Base-by-base conservation (phyloP, 1,140 invertebrate genomes). In the Maconellicoccus hirsutus region DNA sequence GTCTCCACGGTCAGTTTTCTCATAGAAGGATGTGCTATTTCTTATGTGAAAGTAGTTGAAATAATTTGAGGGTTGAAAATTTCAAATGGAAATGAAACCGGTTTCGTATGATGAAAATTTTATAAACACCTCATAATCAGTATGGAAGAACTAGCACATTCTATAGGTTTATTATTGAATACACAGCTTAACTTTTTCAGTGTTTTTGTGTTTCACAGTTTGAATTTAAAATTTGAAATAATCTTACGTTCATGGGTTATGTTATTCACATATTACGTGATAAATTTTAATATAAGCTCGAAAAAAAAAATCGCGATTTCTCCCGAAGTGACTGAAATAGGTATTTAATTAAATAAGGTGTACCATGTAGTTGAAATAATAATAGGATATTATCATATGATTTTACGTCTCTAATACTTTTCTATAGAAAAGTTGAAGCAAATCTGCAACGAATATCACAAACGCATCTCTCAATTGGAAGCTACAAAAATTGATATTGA, bases 401-500 rank as follows among this genome's bases (percentile, higher is more conserved):
- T 19, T 52, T 52, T 8, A 52, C 42, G 16, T 3, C 10, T 19
- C 2, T 19, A 52, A 52, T 52, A 19, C 42, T 52, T 25, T 76
- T 75, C 52, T 52, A 71, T 73, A 76, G 75, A 73, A 27, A 84
- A 81, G 81, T 84, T 96, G 80, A 91, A 91, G 84, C 87, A 89
- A 82, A 85, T 93, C 83, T 89, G 89, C 84, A 86, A 84, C 80
- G 85, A 86, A 80, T 93, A 96, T 84, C 87, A 97, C 84, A 87
- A 87, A 79, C 88, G 90, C 82, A 90, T 96, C 81, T 82, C 81
- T 79, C 83, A 84, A 77, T 86, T 98, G 80, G 94, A 98, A 83
- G 90, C 91, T 82, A 86, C 90, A 83, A 96, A 97, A 85, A 97
- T 94, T 85, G 95, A 98, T 86, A 86, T 95, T 84, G 95, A 98